Percentiles rank a stretch among this genome's conserved stretches.
These are phyloP conservation scores for Polymixis flavicincta DNA, from an alignment of 2,888 invertebrate species.

Conservation along the genomic window DNA sequence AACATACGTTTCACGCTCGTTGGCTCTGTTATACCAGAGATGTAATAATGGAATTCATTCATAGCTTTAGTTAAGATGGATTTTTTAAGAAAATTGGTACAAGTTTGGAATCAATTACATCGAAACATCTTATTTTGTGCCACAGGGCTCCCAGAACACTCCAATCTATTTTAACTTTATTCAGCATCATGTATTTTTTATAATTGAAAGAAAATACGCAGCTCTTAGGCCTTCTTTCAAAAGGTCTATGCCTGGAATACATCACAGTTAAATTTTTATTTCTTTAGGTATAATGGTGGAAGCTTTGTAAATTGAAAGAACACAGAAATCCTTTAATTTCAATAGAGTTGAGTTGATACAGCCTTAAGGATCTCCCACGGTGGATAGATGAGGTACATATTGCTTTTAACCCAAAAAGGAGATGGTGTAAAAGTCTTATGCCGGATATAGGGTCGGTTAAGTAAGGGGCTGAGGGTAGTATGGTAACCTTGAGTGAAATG, in stretches of 20 bases:
- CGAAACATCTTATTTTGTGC: background rate
- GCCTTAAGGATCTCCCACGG: slow-evolving; percentile 23
- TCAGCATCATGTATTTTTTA: slow-evolving; percentile 4
- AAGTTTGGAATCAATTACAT: background rate
- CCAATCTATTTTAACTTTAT: slow-evolving; percentile 10
- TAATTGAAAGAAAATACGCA: slow-evolving; percentile 38
- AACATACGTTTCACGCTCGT: slow-evolving; percentile 14
- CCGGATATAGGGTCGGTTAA: slow-evolving; percentile 27
- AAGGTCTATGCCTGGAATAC: slow-evolving; percentile 7
- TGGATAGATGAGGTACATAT: slow-evolving; percentile 29
- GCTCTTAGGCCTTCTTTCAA: slow-evolving; percentile 15
- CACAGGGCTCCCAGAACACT: background rate
- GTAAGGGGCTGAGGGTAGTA: slow-evolving; percentile 17
- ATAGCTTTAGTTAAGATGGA: slow-evolving; percentile 6
- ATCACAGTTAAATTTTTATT: slow-evolving; percentile 33
- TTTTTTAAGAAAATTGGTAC: slow-evolving; percentile 9
- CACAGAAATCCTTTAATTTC: slow-evolving; percentile 40
- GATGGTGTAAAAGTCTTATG: slow-evolving; percentile 26
- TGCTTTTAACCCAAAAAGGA: slow-evolving; percentile 36
- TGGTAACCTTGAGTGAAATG: slow-evolving; percentile 3
- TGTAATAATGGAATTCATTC: slow-evolving; percentile 15
- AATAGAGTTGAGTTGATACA: slow-evolving; percentile 22
- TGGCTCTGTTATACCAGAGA: slow-evolving; percentile 1
- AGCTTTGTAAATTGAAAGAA: slow-evolving; percentile 34
- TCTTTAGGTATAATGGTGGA: slow-evolving; percentile 29